Conservation (phyloP, 2,797 vertebrate species). For the Agapornis canus region DNA sequence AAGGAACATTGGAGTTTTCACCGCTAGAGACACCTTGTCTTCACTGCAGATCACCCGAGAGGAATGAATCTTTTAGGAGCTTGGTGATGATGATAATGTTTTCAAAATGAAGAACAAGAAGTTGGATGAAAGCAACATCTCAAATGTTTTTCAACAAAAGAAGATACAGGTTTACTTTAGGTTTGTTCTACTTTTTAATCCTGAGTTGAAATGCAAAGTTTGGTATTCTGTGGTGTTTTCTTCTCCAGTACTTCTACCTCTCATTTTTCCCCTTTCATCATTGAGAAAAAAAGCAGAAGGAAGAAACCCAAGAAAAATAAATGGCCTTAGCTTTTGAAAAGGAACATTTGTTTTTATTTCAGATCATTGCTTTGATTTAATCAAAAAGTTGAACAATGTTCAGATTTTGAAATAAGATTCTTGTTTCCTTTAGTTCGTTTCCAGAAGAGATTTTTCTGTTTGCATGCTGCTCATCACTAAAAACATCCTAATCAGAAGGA, state of each 20-base stretch:
- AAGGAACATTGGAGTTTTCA: neutral
- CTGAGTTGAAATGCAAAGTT: neutral
- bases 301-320: neutral
- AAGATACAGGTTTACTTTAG: neutral
- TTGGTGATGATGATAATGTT: neutral
- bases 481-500: neutral
- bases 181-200: neutral
- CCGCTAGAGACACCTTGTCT: neutral
- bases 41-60: neutral
- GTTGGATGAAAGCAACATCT: neutral
- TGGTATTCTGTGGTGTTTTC: neutral
- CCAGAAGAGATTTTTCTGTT: neutral
- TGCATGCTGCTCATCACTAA: neutral
- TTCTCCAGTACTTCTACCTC: neutral
- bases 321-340: neutral
- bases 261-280: neutral
- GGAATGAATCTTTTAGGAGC: neutral
- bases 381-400: neutral
- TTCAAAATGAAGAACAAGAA: neutral
- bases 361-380: neutral
- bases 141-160: neutral
- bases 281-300: neutral
- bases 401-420: neutral
- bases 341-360: neutral
- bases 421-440: neutral